Base-by-base conservation (phyloP, 2,888 invertebrate genomes). In the Oeneis ivallda region DNA sequence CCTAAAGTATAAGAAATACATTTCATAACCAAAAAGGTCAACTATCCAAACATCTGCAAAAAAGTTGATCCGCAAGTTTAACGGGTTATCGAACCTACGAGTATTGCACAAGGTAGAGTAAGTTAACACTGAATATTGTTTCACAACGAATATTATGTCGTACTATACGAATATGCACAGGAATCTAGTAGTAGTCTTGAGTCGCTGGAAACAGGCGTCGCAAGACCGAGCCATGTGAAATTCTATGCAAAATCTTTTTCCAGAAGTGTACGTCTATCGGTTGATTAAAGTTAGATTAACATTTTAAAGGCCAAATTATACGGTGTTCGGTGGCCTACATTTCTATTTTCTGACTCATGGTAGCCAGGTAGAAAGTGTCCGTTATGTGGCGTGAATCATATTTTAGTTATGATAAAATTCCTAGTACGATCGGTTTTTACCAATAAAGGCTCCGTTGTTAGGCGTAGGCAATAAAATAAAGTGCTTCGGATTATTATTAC, bases 341-440 rank as follows among this genome's bases (percentile, higher is more conserved):
- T 60, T 60, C 60, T 59, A 56, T 63, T 9, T 17, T 15, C 64
- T 67, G 67, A 67, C 49, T 67, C 67, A 67, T 26, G 15, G 32
- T 13, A 15, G 34, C 49, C 64, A 64, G 64, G 64, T 64, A 64
- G 64, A 64, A 61, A 61, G 60, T 50, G 11, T 54, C 61, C 39
- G 60, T 61, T 61, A 56, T 64, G 47, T 41, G 37, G 45, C 43
- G 43, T 67, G 67, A 67, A 45, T 67, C 67, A 67, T 64, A 34
- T 54, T 54, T 43, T 15, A 43, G 49, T 41, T 41, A 53, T 17
- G 61, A 61, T 61, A 61, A 61, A 61, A 61, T 61, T 61, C 61
- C 61, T 61, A 52, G 61, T 19, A 37, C 17, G 11, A 26, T 50
- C n/a, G 52, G 52, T 32, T 53, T 61, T 50, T 41, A 43, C 41